Percentiles rank a stretch among this genome's conserved stretches.
phyloP scores from a whole-genome alignment of 2,797 vertebrate species.

The Gambusia yucatana region DNA sequence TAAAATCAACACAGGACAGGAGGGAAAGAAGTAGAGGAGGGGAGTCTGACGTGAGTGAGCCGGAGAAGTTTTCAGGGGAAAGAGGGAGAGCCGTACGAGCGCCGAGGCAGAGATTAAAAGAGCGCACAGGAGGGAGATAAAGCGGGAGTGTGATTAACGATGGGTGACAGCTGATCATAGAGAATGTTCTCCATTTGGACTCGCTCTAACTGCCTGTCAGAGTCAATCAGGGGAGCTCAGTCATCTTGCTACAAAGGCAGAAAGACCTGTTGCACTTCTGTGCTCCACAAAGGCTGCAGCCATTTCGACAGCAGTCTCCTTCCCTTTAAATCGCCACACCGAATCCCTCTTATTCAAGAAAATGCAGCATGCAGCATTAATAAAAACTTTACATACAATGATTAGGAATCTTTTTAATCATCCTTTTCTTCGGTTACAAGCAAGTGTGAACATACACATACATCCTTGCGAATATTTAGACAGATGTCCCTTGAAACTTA shows the following conservation, averaged over 20 bases:
- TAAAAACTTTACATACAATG: background rate
- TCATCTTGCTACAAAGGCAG: conserved; percentile 79
- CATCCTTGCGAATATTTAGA: background rate
- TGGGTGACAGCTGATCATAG: conserved; percentile 83
- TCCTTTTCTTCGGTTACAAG: background rate
- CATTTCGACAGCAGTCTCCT: conserved; percentile 65
- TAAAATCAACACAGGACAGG: conserved; percentile 49
- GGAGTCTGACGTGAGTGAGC: conserved; percentile 29
- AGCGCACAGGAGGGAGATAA: conserved; percentile 67
- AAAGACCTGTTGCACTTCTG: conserved; percentile 67
- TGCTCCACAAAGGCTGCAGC: conserved; percentile 71
- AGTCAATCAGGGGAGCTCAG: conserved; percentile 79
- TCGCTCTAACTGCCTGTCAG: conserved; percentile 82
- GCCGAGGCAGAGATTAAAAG: conserved; percentile 65
- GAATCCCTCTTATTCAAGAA: conserved; percentile 39
- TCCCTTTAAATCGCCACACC: conserved; percentile 37
- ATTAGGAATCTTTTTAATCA: background rate
- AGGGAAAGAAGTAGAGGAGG: conserved; percentile 26
- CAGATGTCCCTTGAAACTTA: background rate
- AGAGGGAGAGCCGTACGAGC: conserved; percentile 54
- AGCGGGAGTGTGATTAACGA: conserved; percentile 77
- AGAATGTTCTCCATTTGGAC: conserved; percentile 82
- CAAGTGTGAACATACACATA: background rate
- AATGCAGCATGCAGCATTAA: background rate
- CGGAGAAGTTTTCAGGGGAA: conserved; percentile 44